phyloP scores from a whole-genome alignment of 2,113 vertebrate genomes.

The Oncorhynchus masou region DNA sequence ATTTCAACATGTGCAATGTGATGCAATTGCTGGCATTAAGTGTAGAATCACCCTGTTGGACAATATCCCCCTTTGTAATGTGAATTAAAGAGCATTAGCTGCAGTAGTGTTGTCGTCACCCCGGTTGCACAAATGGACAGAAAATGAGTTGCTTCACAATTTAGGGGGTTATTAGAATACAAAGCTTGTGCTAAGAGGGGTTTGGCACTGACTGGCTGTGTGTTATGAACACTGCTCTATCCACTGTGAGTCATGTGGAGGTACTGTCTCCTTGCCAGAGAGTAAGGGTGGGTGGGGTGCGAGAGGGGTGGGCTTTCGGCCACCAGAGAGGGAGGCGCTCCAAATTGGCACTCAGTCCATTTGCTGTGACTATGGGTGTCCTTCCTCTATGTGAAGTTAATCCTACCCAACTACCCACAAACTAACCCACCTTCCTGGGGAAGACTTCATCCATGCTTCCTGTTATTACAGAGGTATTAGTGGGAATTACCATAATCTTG shows the following conservation, averaged over 20 bases:
- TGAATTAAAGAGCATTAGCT: constrained; percentile 64
- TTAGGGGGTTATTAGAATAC: constrained; percentile 53
- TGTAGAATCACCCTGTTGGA: constrained; percentile 44
- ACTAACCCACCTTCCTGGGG: neutral
- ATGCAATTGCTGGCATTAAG: constrained; percentile 72
- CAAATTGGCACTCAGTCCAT: constrained; percentile 5
- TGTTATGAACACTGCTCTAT: constrained; percentile 46
- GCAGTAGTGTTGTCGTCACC: neutral
- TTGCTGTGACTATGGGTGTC: constrained; percentile 27
- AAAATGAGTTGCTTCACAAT: constrained; percentile 61
- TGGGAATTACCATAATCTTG: constrained; percentile 24
- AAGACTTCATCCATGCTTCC: constrained; percentile 29
- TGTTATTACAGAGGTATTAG: constrained; percentile 37
- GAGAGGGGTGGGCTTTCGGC: neutral
- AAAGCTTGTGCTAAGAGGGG: constrained; percentile 60
- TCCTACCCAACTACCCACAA: constrained; percentile 42
- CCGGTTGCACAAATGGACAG: constrained; percentile 55
- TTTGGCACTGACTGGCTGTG: constrained; percentile 21
- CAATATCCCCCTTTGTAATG: constrained; percentile 59
- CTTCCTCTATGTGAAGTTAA: constrained; percentile 23
- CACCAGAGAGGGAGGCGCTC: neutral
- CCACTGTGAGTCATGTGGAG: constrained; percentile 38
- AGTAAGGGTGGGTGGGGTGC: constrained; percentile 4
- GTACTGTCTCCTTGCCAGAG: constrained; percentile 18
- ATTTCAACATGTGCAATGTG: constrained; percentile 69